phyloP scores from a whole-genome alignment of 1,140 invertebrate species.

The Drosophila pseudoobscura region DNA sequence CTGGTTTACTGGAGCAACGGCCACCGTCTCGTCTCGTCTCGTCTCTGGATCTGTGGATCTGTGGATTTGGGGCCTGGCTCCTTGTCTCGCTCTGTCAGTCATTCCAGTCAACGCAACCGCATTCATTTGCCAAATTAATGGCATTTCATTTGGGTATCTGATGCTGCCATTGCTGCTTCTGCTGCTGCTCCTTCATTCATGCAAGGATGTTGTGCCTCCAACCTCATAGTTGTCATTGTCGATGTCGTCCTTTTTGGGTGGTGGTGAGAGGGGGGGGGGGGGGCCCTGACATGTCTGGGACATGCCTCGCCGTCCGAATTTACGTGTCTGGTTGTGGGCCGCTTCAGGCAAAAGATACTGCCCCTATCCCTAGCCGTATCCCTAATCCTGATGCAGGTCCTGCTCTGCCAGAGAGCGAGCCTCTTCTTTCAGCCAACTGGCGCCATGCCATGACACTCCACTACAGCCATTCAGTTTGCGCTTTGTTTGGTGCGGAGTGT shows the following conservation, averaged over 20 bases:
- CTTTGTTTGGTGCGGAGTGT: no score
- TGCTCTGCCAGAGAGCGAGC: not conserved
- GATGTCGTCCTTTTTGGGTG: conserved; percentile 24
- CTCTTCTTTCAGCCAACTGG: conserved; percentile 60
- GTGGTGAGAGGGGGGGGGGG: no score
- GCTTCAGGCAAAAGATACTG: conserved; percentile 53
- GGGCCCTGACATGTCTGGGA: not conserved
- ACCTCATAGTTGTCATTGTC: conserved; percentile 23
- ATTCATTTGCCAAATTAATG: conserved; percentile 82
- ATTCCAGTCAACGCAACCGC: conserved; percentile 67
- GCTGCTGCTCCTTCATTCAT: conserved; percentile 64
- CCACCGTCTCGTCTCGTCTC: not conserved
- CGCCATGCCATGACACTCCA: conserved; percentile 49
- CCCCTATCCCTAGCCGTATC: conserved; percentile 46
- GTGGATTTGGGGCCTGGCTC: not conserved
- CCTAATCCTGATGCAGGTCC: no score
- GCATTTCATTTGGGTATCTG: conserved; percentile 73
- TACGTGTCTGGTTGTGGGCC: conserved; percentile 67
- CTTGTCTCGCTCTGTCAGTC: conserved; percentile 22
- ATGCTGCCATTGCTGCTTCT: conserved; percentile 22
- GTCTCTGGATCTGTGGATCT: not conserved
- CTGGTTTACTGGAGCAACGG: conserved; percentile 2
- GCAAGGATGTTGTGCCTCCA: conserved; percentile 67
- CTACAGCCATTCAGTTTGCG: no score
- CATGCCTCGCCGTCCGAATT: conserved; percentile 51